A percentile compares a stretch with the other conserved stretches of the same genome.
Conservation (phyloP, 2,888 invertebrate genomes). For the Trichacis sp. region DNA sequence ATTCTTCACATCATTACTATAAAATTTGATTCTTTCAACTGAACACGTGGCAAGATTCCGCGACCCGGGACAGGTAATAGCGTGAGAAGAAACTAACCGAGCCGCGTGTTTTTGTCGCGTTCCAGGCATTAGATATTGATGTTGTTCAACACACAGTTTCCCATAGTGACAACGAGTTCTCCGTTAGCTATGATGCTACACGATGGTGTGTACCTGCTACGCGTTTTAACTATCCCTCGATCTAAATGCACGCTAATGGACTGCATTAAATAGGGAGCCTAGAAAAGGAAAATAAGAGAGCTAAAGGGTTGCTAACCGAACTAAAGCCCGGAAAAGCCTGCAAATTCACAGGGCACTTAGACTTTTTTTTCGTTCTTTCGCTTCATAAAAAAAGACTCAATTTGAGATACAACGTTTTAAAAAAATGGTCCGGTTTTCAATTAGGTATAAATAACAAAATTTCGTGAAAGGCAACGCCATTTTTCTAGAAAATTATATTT, state of each 20-base stretch:
- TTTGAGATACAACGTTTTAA: too few species aligned
- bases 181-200: constrained; percentile 32
- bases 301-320: constrained; percentile 47
- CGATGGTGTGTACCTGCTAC: constrained; percentile 51
- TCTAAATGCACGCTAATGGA: constrained; percentile 70
- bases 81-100: too few species aligned
- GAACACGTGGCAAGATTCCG: too few species aligned
- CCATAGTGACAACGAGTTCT: constrained; percentile 46
- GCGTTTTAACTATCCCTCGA: constrained; percentile 68
- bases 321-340: constrained; percentile 48
- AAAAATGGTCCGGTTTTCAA: too few species aligned
- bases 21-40: too few species aligned
- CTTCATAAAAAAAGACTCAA: too few species aligned
- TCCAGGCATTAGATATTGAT: constrained; percentile 46
- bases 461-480: neutral
- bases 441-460: neutral
- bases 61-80: too few species aligned
- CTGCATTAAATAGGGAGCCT: constrained; percentile 67
- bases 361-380: neutral
- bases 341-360: constrained; percentile 4
- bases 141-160: constrained; percentile 56
- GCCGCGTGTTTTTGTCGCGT: too few species aligned
- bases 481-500: too few species aligned
- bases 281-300: constrained; percentile 45
- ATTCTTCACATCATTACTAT: too few species aligned